Conservation (phyloP, 2,113 vertebrate species). For the Lasiurus cinereus region DNA sequence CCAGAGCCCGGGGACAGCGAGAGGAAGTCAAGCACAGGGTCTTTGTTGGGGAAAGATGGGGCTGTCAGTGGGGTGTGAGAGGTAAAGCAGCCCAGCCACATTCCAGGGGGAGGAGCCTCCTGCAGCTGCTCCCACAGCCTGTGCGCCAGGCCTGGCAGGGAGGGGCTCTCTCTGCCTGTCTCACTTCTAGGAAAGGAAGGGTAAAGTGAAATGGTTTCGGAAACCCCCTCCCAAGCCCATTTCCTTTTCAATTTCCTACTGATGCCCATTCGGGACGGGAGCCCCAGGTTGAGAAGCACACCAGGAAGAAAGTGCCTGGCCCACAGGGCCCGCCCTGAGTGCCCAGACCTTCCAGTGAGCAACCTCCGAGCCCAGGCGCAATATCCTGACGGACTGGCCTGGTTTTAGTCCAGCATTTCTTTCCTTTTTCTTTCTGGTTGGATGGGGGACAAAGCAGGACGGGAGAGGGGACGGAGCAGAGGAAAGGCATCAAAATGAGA, state of each 20-base stretch:
- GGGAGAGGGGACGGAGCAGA: background rate
- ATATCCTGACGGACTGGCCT: background rate
- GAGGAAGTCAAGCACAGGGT: slow-evolving; percentile 44
- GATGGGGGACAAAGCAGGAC: background rate
- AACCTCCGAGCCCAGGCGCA: background rate
- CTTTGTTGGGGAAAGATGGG: slow-evolving; percentile 68
- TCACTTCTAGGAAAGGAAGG: slow-evolving; percentile 67
- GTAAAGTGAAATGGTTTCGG: slow-evolving; percentile 15
- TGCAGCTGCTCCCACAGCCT: background rate
- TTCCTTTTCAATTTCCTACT: slow-evolving; percentile 73
- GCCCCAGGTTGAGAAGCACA: background rate
- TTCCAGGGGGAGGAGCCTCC: slow-evolving; percentile 52
- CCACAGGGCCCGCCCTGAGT: background rate
- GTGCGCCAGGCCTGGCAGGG: background rate
- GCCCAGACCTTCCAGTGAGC: slow-evolving; percentile 53
- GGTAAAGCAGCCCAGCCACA: slow-evolving; percentile 47
- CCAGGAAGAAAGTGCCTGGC: slow-evolving; percentile 66
- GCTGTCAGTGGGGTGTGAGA: background rate
- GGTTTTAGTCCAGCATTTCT: background rate
- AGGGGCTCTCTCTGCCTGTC: background rate
- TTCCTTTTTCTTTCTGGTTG: background rate
- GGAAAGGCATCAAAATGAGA: background rate
- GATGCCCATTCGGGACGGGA: slow-evolving; percentile 70
- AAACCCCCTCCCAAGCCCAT: slow-evolving; percentile 60
- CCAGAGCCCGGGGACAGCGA: background rate